A percentile compares a stretch with the other conserved stretches of the same genome.
These are phyloP conservation scores for Drosophila tristis DNA, from an alignment of 1,140 invertebrate species.

Conservation along the genomic window DNA sequence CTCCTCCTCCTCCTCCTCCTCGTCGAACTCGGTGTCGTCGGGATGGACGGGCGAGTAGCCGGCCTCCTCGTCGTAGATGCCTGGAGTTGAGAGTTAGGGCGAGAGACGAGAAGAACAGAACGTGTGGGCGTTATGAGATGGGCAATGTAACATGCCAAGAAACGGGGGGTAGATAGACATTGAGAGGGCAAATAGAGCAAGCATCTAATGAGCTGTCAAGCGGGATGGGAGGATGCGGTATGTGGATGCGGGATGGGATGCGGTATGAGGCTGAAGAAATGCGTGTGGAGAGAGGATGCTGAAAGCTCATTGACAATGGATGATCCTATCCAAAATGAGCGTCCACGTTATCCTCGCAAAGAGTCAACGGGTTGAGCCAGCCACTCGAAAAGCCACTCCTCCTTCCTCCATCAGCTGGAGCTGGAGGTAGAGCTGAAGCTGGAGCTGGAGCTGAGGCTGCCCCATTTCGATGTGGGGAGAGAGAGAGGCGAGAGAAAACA, in stretches of 20 bases:
- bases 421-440: background rate
- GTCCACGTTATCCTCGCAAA: background rate
- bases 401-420: slow-evolving; percentile 4
- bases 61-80: slow-evolving; percentile 80
- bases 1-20: slow-evolving; percentile 82
- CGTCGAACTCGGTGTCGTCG: slow-evolving; percentile 72
- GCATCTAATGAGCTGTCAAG: slow-evolving; percentile 69
- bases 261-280: slow-evolving; percentile 15
- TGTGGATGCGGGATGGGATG: slow-evolving; percentile 12
- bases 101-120: slow-evolving; percentile 66
- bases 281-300: slow-evolving; percentile 9
- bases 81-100: slow-evolving; percentile 43
- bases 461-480: no score
- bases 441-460: slow-evolving; percentile 1
- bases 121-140: slow-evolving; percentile 81
- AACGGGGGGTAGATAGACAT: slow-evolving; percentile 55
- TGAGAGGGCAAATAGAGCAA: slow-evolving; percentile 67
- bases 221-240: slow-evolving; percentile 36
- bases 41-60: slow-evolving; percentile 72
- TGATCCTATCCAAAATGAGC: slow-evolving; percentile 6
- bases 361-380: slow-evolving; percentile 20
- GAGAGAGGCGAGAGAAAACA: slow-evolving; percentile 15
- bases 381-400: background rate
- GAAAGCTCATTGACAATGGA: slow-evolving; percentile 11
- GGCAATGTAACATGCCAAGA: slow-evolving; percentile 80